A percentile compares a stretch with the other conserved stretches of the same genome.
These are phyloP conservation scores for Spatulosminthurus flaviceps DNA, from an alignment of 2,888 invertebrate genomes.

Conservation along the genomic window DNA sequence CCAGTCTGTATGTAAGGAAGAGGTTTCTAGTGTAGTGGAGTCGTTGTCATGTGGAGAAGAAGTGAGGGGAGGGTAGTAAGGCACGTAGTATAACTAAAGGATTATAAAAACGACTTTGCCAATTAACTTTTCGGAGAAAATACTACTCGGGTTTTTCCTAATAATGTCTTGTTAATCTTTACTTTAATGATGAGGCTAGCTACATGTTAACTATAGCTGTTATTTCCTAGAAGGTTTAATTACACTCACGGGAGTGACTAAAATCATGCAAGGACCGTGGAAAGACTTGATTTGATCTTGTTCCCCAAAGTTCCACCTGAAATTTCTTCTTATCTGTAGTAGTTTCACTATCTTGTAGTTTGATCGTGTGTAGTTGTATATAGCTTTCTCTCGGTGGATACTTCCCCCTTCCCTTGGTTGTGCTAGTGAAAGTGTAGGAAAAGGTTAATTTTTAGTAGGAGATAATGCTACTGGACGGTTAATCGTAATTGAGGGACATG, in stretches of 20 bases:
- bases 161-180: constrained; percentile 47
- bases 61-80: not conserved
- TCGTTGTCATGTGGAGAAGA: constrained; percentile 4
- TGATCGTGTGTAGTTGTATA: not conserved
- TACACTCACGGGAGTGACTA: constrained; percentile 48
- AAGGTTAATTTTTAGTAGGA: constrained; percentile 10
- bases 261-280: constrained; percentile 40
- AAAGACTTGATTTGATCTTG: constrained; percentile 34
- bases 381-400: not conserved
- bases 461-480: constrained; percentile 3
- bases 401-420: not conserved
- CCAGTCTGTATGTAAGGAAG: not conserved
- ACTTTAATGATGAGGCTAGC: constrained; percentile 48
- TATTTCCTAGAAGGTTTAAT: constrained; percentile 49
- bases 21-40: constrained; percentile 6
- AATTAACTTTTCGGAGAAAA: constrained; percentile 47
- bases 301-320: constrained; percentile 12
- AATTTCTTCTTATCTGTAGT: constrained; percentile 4
- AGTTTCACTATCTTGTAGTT: not conserved
- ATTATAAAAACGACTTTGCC: constrained; percentile 36
- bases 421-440: not conserved
- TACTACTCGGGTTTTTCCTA: constrained; percentile 19
- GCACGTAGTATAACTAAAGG: constrained; percentile 22
- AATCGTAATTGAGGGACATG: not conserved
- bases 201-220: constrained; percentile 49